Base-by-base conservation (phyloP, 1,140 invertebrate genomes). In the Zaprionus gabonicus region DNA sequence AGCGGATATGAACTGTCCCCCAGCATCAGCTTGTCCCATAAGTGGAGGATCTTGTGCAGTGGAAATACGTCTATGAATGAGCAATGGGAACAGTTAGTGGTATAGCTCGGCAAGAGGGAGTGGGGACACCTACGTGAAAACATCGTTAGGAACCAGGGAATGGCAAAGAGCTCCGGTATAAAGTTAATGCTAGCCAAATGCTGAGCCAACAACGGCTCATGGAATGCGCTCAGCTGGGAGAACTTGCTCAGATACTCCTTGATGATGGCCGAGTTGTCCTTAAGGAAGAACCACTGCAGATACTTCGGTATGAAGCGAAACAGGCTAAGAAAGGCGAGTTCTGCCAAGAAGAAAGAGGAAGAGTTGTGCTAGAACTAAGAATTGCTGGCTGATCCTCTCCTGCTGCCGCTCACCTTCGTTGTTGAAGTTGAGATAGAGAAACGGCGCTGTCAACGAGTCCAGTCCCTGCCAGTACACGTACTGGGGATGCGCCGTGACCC, bases 401-500 rank as follows among this genome's bases (percentile, higher is more conserved):
- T 13, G 38, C 15, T n/a, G 15, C 15, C 38, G 15, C 64, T 73
- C 93, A 98, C 97, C 97, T 96, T 99, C 99, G 93, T 99, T 96
- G 92, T 99, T 98, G 91, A 99, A 99, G 93, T 99, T 99, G 1
- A 99, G 94, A 93, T 97, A 98, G 0, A 99, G 94, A 94, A 99
- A 99, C 1, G 99, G 99, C 3, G 99, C 99, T 76, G 97, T 98
- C 1, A 99, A 93, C 0, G 99, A 99, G 94, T 99, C 99, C 15
- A 99, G 93, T 3, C 99, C 99, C 94, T 99, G 99, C 99, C 99
- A 99, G 93, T 99, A 99, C 0, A 99, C 99, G 91, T 99, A 99
- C 81, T 99, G 95, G 0, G 97, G 96, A 94, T 99, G 98, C 62
- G 96, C 96, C 10, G 96, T 95, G 15, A 99, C 96, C 99, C 99